Evolutionary conservation across 2,888 invertebrate genomes (phyloP).

Genomic region (Cremastinae sp.): DNA sequence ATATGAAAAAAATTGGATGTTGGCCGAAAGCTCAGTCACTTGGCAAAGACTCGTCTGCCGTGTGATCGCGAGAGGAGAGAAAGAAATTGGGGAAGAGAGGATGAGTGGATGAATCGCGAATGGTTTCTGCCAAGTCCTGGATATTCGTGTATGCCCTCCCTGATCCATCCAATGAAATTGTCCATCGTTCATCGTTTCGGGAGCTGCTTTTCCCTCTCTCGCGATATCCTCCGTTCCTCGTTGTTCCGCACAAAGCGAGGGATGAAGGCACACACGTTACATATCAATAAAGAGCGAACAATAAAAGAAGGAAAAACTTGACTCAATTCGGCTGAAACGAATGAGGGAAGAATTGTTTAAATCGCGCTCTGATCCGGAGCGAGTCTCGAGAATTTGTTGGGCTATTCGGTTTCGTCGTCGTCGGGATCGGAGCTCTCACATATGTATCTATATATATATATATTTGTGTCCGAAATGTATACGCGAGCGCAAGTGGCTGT

Average conservation of each 20-base stretch:
- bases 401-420: slow-evolving; percentile 5
- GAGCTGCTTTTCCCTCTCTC: background rate
- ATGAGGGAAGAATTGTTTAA: slow-evolving; percentile 42
- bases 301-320: slow-evolving; percentile 8
- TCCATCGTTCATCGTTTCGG: slow-evolving; percentile 17
- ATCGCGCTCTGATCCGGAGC: slow-evolving; percentile 22
- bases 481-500: background rate
- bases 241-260: too few relatives aligned
- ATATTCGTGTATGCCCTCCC: background rate
- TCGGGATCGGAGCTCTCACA: slow-evolving; percentile 7
- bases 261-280: too few relatives aligned
- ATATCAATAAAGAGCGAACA: too few relatives aligned
- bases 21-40: too few relatives aligned
- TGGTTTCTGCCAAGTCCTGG: background rate
- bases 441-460: slow-evolving; percentile 7
- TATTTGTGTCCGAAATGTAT: background rate
- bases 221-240: background rate
- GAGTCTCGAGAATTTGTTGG: slow-evolving; percentile 32
- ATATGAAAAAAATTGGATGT: too few relatives aligned
- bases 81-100: slow-evolving; percentile 3
- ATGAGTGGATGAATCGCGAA: background rate
- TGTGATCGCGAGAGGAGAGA: too few relatives aligned
- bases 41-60: too few relatives aligned
- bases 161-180: slow-evolving; percentile 37
- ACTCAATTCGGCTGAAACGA: slow-evolving; percentile 41